Conservation (phyloP, 2,113 vertebrate genomes). For the Sclerurus mexicanus region DNA sequence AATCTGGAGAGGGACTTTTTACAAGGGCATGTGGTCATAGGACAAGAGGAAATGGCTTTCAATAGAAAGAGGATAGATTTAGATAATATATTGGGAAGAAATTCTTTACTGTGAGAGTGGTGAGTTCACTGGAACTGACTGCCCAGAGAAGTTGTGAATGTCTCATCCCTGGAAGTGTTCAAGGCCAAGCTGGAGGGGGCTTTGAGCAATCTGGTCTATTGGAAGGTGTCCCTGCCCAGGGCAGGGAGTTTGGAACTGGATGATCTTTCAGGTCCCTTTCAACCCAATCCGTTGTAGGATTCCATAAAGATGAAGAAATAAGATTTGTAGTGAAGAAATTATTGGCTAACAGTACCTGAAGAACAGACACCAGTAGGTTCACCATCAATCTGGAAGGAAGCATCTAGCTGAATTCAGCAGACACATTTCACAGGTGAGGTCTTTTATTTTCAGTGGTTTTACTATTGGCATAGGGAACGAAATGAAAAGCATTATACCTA, state of each 20-base stretch:
- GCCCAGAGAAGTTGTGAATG: background rate
- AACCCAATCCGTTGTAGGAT: background rate
- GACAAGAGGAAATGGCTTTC: background rate
- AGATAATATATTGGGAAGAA: background rate
- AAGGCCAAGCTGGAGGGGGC: too few relatives aligned
- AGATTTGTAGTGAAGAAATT: background rate
- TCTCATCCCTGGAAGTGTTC: background rate
- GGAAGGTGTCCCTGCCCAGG: background rate
- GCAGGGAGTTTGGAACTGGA: background rate
- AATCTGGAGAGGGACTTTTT: background rate
- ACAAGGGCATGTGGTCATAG: background rate
- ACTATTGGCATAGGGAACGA: background rate
- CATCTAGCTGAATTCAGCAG: background rate
- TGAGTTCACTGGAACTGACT: rapidly evolving
- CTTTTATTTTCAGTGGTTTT: background rate
- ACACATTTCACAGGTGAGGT: background rate
- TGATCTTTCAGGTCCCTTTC: background rate
- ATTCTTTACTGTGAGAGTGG: background rate
- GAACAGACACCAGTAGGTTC: background rate
- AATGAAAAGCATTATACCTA: background rate
- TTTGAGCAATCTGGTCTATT: background rate
- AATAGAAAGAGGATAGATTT: background rate
- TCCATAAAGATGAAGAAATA: background rate
- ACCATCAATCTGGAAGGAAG: background rate
- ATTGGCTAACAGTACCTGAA: background rate